phyloP scores from a whole-genome alignment of 2,113 vertebrate genomes.

The Burhinus bistriatus region DNA sequence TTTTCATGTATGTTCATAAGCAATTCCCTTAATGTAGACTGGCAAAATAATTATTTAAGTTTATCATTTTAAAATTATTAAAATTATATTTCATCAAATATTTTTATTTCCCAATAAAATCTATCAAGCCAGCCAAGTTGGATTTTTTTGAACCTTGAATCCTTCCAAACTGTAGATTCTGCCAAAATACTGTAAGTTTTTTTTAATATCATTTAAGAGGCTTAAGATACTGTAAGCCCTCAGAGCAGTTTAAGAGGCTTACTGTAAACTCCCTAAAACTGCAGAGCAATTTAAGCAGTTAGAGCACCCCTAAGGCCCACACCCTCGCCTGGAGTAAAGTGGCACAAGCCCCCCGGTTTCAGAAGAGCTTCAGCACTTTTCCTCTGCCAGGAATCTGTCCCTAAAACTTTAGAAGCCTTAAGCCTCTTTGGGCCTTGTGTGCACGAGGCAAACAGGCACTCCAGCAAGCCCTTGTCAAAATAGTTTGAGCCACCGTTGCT shows the following conservation, averaged over 20 bases:
- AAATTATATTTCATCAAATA: not conserved
- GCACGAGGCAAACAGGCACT: not conserved
- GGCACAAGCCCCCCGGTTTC: not conserved
- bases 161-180: constrained; percentile 44
- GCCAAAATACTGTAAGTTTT: constrained; percentile 19
- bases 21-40: not conserved
- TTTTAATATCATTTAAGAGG: constrained; percentile 55
- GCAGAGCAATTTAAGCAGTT: constrained; percentile 50
- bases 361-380: not conserved
- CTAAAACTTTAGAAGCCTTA: constrained; percentile 24
- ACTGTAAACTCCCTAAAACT: constrained; percentile 57
- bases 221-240: constrained; percentile 57
- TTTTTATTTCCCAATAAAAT: constrained; percentile 29
- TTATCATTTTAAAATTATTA: constrained; percentile 13
- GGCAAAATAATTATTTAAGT: constrained; percentile 1
- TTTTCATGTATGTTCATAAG: constrained; percentile 2
- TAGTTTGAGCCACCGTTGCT: not conserved
- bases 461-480: constrained; percentile 12
- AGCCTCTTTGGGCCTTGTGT: constrained; percentile 11
- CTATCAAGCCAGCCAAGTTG: not conserved
- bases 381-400: not conserved
- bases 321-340: not conserved
- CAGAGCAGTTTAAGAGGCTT: constrained; percentile 59
- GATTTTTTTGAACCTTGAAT: constrained; percentile 6
- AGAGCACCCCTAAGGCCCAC: not conserved